phyloP scores from a whole-genome alignment of 1,140 invertebrate genomes.

The Monomorium pharaonis region DNA sequence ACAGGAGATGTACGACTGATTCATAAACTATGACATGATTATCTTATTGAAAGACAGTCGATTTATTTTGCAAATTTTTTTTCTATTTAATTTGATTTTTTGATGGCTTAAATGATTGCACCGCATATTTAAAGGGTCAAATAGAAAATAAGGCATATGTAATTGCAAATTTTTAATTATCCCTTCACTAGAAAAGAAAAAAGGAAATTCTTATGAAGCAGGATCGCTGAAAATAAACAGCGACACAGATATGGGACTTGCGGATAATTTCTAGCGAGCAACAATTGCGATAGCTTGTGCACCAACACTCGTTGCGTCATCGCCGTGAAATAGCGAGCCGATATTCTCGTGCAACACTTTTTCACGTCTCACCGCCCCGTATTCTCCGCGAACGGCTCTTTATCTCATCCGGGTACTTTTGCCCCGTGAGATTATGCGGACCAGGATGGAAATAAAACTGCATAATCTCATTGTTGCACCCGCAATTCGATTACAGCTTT shows the following conservation, averaged over 20 bases:
- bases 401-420: neutral
- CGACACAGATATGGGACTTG: neutral
- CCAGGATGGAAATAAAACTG: neutral
- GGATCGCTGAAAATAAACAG: neutral
- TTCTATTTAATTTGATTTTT: neutral
- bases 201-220: no score
- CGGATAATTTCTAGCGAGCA: neutral
- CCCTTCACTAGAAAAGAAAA: neutral
- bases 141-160: neutral
- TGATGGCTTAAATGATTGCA: neutral
- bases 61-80: neutral
- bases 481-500: neutral
- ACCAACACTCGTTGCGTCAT: slow-evolving; percentile 19
- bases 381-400: neutral
- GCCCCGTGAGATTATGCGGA: neutral
- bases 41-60: neutral
- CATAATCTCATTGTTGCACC: neutral
- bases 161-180: neutral
- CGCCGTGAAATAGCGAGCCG: slow-evolving; percentile 13
- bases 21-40: neutral
- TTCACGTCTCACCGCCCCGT: neutral
- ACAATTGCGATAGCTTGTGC: slow-evolving; percentile 23
- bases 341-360: neutral
- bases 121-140: neutral
- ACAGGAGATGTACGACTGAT: neutral